Conservation (phyloP, 1,140 invertebrate species). For the Tetramorium parvispinum region DNA sequence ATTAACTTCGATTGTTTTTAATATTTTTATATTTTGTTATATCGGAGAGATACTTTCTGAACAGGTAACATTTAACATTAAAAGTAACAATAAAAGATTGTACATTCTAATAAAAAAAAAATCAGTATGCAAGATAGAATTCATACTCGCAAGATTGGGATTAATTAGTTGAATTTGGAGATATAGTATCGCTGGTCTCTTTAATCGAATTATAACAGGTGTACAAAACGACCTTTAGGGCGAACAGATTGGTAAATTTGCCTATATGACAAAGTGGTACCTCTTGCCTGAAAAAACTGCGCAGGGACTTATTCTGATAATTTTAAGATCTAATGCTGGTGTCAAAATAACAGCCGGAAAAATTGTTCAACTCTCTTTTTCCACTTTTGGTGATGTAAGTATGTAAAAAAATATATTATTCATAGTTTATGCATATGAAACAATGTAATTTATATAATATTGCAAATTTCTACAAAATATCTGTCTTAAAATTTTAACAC, state of each 20-base stretch:
- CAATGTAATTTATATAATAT: not conserved
- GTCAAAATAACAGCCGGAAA: slow-evolving; percentile 71
- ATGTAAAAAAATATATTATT: not conserved
- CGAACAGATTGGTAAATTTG: slow-evolving; percentile 62
- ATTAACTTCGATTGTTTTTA: slow-evolving; percentile 71
- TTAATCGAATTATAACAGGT: slow-evolving; percentile 44
- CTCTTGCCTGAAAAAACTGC: slow-evolving; percentile 60
- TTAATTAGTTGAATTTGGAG: not conserved
- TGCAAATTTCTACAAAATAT: not conserved
- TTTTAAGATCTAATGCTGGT: slow-evolving; percentile 62
- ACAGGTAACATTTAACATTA: slow-evolving; percentile 62
- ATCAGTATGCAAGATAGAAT: not conserved
- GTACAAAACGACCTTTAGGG: slow-evolving; percentile 60
- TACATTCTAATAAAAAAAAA: not conserved
- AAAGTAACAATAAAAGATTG: not conserved
- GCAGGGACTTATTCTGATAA: slow-evolving; percentile 66
- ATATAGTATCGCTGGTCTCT: not conserved
- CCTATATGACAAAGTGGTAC: slow-evolving; percentile 72
- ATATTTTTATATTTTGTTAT: slow-evolving; percentile 78
- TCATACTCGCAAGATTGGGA: not conserved
- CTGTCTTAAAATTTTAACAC: not conserved
- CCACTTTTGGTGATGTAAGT: slow-evolving; percentile 73
- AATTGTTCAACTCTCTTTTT: slow-evolving; percentile 66
- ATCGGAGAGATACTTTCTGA: slow-evolving; percentile 72
- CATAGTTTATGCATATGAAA: not conserved